Evolutionary conservation across 2,113 vertebrate species (phyloP), one percentile per base, ranked within the genome.

Genomic region (Probosciger aterrimus): DNA sequence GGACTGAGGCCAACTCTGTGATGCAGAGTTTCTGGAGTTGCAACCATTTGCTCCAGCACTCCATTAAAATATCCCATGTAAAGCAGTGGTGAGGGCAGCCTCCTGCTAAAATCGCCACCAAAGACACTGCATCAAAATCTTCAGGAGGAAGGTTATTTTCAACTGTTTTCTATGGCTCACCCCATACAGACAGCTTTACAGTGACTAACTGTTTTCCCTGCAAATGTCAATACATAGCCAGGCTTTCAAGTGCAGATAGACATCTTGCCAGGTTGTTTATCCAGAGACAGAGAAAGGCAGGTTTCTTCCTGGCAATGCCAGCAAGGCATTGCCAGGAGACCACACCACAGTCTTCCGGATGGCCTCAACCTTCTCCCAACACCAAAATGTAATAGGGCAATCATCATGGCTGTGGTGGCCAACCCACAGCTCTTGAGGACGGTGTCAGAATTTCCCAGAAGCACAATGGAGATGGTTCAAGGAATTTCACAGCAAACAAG

Each of bases 181-280:
- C 11, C 71, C 4, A 6, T 69, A 68, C 33, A 69, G 73, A 49
- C 2, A 78, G 7, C 35, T 86, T 81, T 60, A 46, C 62, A 88
- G 37, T 62, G 50, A 83, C 52, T 83, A 87, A 68, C 52, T 35
- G n/a, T 30, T 86, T 86, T 70, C n/a, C 70, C 74, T 76, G 46
- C 30, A 65, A 35, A 59, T 65, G 41, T 82, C 73, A 64, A 49
- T 75, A 86, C 20, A 4, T 3, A 80, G 64, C 46, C 67, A 64
- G 74, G 46, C 64, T 91, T 86, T 88, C 67, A 52, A 73, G 69
- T 41, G 27, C 68, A 67, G 69, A 46, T 4, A 83, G 76, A 18
- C 9, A 52, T 33, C 63, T 77, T 87, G 62, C 84, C 62, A 35
- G 28, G 49, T 73, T 73, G n/a, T 68, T 67, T 65, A 65, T 23